Percentiles rank a stretch among this genome's conserved stretches.
These are phyloP conservation scores for Myotis brandtii DNA, from an alignment of 2,113 vertebrate species.

Conservation along the genomic window DNA sequence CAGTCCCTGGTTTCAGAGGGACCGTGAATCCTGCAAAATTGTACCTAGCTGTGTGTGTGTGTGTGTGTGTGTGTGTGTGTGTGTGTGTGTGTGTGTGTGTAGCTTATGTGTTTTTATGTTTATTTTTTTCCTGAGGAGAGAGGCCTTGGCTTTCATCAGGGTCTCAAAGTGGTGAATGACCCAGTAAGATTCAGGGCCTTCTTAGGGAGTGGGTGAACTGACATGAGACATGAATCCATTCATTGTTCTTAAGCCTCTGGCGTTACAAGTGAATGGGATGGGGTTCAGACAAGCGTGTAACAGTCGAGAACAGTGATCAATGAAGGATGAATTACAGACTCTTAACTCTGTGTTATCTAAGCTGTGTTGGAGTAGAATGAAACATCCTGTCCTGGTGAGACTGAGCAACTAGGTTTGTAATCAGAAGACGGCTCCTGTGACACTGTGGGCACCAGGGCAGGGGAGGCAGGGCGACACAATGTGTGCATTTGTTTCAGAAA, in stretches of 20 bases:
- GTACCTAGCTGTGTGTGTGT: background rate
- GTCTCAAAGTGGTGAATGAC: background rate
- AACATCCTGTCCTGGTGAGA: slow-evolving; percentile 51
- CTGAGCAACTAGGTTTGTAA: slow-evolving; percentile 65
- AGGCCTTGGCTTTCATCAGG: background rate
- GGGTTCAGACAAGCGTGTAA: background rate
- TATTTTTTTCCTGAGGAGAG: background rate
- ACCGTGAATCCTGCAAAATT: background rate
- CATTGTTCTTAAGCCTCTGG: slow-evolving; percentile 3
- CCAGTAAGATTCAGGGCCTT: background rate
- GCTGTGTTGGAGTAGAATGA: slow-evolving; percentile 19
- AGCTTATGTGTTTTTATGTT: background rate
- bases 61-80: background rate
- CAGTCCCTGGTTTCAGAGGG: background rate
- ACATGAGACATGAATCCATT: background rate
- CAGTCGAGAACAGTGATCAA: slow-evolving; percentile 14
- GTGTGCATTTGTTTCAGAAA: slow-evolving; percentile 58
- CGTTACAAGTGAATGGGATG: background rate
- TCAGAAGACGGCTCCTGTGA: background rate
- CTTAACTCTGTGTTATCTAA: slow-evolving; percentile 66
- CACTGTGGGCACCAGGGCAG: background rate
- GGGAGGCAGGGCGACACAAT: background rate
- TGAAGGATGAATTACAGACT: slow-evolving; percentile 59
- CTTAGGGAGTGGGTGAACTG: slow-evolving; percentile 9
- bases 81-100: too few species aligned